These are phyloP conservation scores for Phaonia tiefii DNA, from an alignment of 2,888 invertebrate species.

Conservation along the genomic window DNA sequence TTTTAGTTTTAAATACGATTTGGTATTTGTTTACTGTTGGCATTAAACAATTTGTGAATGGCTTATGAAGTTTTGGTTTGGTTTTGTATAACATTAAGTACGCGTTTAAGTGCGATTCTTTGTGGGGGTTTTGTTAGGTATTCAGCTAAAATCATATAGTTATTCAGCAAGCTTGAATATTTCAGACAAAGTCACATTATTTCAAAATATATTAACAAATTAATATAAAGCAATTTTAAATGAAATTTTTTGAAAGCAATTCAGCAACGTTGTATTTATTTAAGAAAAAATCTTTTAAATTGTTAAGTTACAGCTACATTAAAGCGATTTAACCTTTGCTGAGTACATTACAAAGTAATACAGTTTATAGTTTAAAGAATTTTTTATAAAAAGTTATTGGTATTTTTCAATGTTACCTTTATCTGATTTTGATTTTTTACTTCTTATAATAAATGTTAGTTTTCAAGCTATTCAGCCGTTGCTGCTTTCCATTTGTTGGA, in stretches of 20 bases:
- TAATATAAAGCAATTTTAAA: constrained; percentile 42
- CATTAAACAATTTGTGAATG: constrained; percentile 26
- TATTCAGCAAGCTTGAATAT: constrained; percentile 47
- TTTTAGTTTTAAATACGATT: constrained; percentile 59
- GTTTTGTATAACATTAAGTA: constrained; percentile 70
- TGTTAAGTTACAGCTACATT: too few species aligned
- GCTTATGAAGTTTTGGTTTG: constrained; percentile 6
- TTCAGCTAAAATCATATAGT: constrained; percentile 24
- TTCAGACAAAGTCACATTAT: not conserved
- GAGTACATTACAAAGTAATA: too few species aligned
- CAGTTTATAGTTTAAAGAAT: not conserved
- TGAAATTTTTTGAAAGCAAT: too few species aligned
- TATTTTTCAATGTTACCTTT: too few species aligned
- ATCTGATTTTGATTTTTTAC: too few species aligned
- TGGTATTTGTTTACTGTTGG: constrained; percentile 46
- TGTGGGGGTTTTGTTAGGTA: constrained; percentile 7
- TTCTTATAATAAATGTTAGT: too few species aligned
- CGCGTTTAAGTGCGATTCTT: constrained; percentile 75
- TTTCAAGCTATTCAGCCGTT: constrained; percentile 27
- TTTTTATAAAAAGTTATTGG: constrained; percentile 8
- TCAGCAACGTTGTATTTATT: too few species aligned
- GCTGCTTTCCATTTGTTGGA: constrained; percentile 30
- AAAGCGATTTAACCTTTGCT: too few species aligned
- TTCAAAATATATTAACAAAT: constrained; percentile 26
- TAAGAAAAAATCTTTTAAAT: too few species aligned